Conservation (phyloP, 2,888 invertebrate genomes). For the Tachina grossa region DNA sequence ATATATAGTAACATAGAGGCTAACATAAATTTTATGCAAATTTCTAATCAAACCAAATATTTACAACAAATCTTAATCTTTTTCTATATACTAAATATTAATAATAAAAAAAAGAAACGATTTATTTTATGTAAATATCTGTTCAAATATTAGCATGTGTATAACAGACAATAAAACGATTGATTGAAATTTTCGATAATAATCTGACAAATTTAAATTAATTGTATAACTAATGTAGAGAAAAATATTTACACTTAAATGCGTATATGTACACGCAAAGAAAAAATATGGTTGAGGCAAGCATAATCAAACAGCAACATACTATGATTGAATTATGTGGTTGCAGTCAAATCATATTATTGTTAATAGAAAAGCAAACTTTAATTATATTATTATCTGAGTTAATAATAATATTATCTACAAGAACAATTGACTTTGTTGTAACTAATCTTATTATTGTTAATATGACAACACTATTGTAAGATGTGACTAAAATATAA, state of each 20-base stretch:
- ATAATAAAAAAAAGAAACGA: slow-evolving; percentile 49
- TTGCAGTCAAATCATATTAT: no score
- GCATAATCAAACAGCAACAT: no score
- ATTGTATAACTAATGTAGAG: slow-evolving; percentile 65
- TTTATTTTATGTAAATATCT: slow-evolving; percentile 33
- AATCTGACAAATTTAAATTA: slow-evolving; percentile 72
- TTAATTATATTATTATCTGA: no score
- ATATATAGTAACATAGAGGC: not conserved
- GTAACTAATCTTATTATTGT: no score
- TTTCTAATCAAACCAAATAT: slow-evolving; percentile 56
- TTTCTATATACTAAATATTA: slow-evolving; percentile 27
- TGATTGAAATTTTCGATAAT: slow-evolving; percentile 70
- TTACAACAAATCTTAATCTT: slow-evolving; percentile 52
- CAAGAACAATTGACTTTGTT: no score
- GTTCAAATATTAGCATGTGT: slow-evolving; percentile 34
- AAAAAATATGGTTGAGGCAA: no score
- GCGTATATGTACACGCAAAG: not conserved
- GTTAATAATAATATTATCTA: no score
- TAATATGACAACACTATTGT: no score
- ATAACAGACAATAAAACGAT: slow-evolving; percentile 43
- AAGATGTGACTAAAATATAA: no score
- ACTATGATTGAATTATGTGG: no score
- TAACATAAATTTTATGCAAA: slow-evolving; percentile 60
- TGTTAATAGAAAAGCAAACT: no score
- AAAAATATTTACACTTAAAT: slow-evolving; percentile 7